Percentiles rank a stretch among this genome's conserved stretches.
Evolutionary conservation across 2,113 vertebrate species (phyloP).

Genomic region (Pluvialis apricaria): DNA sequence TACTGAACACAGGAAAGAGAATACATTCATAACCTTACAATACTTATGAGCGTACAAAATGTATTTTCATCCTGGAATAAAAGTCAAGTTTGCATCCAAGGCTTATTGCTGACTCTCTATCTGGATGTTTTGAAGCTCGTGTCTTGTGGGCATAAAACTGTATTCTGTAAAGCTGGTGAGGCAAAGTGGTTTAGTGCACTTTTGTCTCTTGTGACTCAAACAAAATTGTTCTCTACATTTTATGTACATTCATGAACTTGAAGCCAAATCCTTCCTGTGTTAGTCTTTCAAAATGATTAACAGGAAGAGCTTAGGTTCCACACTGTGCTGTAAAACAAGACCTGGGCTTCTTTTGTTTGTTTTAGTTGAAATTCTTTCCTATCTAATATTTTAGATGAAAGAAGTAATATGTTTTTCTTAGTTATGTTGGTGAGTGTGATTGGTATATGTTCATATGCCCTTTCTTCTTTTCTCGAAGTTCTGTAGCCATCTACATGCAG

Average conservation of each 20-base stretch:
- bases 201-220: background rate
- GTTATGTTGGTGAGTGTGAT: background rate
- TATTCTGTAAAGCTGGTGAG: background rate
- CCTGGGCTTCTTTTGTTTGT: background rate
- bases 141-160: background rate
- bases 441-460: background rate
- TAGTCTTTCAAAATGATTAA: background rate
- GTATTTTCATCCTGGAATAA: background rate
- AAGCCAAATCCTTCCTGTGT: background rate
- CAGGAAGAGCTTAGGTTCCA: background rate
- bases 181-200: background rate
- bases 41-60: background rate
- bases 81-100: background rate
- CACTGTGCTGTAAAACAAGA: background rate
- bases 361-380: background rate
- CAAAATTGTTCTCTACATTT: background rate
- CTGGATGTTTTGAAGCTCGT: background rate
- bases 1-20: background rate
- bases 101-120: background rate
- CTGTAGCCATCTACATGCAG: accelerated
- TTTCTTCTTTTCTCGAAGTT: background rate
- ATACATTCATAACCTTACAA: background rate
- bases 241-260: background rate
- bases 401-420: background rate
- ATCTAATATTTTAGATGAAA: background rate